phyloP scores from a whole-genome alignment of 2,888 invertebrate genomes.

The Apamea monoglypha region DNA sequence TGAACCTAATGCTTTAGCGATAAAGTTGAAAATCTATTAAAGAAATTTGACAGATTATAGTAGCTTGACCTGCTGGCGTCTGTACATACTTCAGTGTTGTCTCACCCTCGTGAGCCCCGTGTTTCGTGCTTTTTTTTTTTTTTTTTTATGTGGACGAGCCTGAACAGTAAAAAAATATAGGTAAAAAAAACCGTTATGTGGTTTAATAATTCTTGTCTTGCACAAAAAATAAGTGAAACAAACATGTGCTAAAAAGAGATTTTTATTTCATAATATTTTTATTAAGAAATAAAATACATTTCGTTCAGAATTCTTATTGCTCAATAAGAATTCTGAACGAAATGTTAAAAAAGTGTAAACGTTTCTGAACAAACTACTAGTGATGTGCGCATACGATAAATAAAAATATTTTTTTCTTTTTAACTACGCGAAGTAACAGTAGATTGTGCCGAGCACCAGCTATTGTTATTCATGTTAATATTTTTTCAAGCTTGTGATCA shows the following conservation, averaged over 20 bases:
- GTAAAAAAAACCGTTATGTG: background rate
- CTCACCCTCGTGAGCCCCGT: background rate
- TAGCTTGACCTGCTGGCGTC: too few species aligned
- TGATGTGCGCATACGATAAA: constrained; percentile 40
- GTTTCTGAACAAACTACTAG: constrained; percentile 52
- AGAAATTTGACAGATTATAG: too few species aligned
- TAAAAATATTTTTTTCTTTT: background rate
- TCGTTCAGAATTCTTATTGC: too few species aligned
- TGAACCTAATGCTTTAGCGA: too few species aligned
- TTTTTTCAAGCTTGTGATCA: background rate
- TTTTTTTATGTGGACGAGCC: background rate
- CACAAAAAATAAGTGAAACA: background rate
- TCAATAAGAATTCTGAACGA: constrained; percentile 23
- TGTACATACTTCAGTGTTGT: background rate
- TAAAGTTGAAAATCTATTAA: too few species aligned
- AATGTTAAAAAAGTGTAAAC: background rate
- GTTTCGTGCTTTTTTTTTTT: background rate
- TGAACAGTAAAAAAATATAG: background rate
- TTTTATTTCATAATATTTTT: background rate
- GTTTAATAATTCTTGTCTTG: background rate
- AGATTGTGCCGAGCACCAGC: background rate
- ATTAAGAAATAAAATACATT: too few species aligned
- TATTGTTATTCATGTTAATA: background rate
- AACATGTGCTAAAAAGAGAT: background rate
- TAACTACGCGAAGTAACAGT: background rate